Conservation (phyloP, 2,113 vertebrate genomes). For the Canis aureus region DNA sequence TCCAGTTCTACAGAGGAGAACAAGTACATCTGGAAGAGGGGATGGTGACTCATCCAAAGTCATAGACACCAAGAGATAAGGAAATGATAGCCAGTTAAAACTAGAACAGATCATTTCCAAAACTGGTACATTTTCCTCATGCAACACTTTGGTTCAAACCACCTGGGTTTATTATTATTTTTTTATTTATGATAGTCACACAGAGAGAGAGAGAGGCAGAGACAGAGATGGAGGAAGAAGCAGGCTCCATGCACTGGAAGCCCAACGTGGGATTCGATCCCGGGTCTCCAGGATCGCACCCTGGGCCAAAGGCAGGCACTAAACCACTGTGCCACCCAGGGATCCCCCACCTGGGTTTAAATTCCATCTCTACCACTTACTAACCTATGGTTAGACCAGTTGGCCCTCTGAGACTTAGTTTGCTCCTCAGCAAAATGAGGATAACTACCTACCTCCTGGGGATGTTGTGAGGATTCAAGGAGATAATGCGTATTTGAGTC, state of each 20-base stretch:
- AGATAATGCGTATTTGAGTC: neutral
- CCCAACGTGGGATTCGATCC: too few species aligned
- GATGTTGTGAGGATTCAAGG: neutral
- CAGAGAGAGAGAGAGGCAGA: too few species aligned
- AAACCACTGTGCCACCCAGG: too few species aligned
- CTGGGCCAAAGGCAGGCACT: too few species aligned
- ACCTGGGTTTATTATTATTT: neutral
- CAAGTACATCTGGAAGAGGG: neutral
- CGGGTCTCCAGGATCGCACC: too few species aligned
- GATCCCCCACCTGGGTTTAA: neutral
- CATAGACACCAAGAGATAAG: neutral
- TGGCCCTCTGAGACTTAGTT: neutral
- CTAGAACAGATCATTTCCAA: neutral
- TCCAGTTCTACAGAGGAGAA: neutral
- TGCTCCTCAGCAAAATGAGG: neutral
- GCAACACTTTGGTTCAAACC: neutral
- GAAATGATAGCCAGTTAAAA: neutral
- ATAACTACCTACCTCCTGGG: neutral
- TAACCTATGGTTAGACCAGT: rapidly evolving
- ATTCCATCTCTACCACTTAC: neutral
- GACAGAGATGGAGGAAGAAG: too few species aligned
- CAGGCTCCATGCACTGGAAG: too few species aligned
- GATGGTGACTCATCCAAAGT: neutral
- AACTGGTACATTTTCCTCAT: neutral
- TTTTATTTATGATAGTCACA: too few species aligned